Percentiles rank a stretch among this genome's conserved stretches.
Conservation (phyloP, 2,888 invertebrate species). For the Notodonta ziczac region DNA sequence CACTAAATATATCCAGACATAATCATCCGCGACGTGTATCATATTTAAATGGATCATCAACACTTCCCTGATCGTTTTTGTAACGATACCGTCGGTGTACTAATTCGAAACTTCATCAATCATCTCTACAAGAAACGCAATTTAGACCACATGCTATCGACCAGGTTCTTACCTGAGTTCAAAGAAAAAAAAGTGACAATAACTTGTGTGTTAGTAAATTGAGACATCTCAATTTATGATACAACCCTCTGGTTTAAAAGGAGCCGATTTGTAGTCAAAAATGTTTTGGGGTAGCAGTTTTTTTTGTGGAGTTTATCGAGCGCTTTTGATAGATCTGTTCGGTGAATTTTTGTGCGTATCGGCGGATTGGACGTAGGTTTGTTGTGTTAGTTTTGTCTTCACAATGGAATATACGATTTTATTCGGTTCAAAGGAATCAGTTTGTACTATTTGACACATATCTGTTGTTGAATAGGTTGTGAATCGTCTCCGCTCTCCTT, state of each 20-base stretch:
- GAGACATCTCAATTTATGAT: constrained; percentile 79
- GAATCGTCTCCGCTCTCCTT: no score
- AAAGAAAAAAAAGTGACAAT: constrained; percentile 73
- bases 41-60: constrained; percentile 60
- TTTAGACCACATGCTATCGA: constrained; percentile 64
- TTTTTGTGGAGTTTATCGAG: constrained; percentile 5
- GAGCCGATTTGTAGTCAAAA: constrained; percentile 45
- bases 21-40: constrained; percentile 47
- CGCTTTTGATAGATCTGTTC: constrained; percentile 1
- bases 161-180: constrained; percentile 65
- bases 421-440: background rate
- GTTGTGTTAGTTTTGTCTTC: background rate
- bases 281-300: constrained; percentile 8
- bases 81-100: constrained; percentile 55
- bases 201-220: constrained; percentile 65
- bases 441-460: background rate
- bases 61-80: constrained; percentile 55
- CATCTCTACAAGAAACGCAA: constrained; percentile 70
- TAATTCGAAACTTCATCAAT: constrained; percentile 76
- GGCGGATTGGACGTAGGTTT: no score
- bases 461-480: background rate
- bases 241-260: constrained; percentile 41
- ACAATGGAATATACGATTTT: background rate
- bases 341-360: background rate
- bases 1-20: constrained; percentile 34